Conservation (phyloP, 1,140 invertebrate genomes). For the Drosophila mojavensis region DNA sequence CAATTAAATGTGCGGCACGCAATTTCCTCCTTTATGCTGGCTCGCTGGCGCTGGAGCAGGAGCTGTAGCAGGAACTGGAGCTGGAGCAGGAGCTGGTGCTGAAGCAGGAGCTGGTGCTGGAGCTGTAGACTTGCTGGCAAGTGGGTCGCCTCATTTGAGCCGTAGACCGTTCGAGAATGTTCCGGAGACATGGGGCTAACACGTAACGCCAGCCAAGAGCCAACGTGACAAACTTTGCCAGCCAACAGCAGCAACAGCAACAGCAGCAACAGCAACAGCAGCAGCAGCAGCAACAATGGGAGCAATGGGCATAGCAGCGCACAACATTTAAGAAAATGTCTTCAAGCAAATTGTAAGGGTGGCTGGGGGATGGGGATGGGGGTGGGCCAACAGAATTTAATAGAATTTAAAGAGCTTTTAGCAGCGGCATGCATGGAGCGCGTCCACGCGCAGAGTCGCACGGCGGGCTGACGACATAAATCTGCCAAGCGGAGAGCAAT, state of each 20-base stretch:
- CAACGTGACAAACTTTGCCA: conserved; percentile 66
- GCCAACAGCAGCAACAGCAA: conserved; percentile 12
- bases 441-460: too few species aligned
- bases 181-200: conserved; percentile 11
- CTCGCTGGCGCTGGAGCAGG: conserved; percentile 4
- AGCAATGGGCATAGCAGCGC: conserved; percentile 1
- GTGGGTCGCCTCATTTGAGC: conserved; percentile 51
- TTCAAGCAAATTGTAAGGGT: conserved; percentile 40
- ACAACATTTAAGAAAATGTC: conserved; percentile 21
- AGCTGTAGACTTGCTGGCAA: background rate
- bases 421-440: conserved; percentile 25
- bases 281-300: conserved; percentile 14
- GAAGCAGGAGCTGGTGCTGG: too few species aligned
- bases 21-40: conserved; percentile 48
- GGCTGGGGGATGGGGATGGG: background rate
- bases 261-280: too few species aligned
- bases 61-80: too few species aligned
- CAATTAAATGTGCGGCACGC: conserved; percentile 53
- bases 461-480: conserved; percentile 55
- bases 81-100: too few species aligned
- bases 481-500: conserved; percentile 64
- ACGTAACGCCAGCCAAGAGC: conserved; percentile 50
- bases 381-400: conserved; percentile 57
- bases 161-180: conserved; percentile 9
- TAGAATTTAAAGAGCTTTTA: conserved; percentile 77